Evolutionary conservation across 2,888 invertebrate genomes (phyloP).

Genomic region (Malachius bipustulatus): DNA sequence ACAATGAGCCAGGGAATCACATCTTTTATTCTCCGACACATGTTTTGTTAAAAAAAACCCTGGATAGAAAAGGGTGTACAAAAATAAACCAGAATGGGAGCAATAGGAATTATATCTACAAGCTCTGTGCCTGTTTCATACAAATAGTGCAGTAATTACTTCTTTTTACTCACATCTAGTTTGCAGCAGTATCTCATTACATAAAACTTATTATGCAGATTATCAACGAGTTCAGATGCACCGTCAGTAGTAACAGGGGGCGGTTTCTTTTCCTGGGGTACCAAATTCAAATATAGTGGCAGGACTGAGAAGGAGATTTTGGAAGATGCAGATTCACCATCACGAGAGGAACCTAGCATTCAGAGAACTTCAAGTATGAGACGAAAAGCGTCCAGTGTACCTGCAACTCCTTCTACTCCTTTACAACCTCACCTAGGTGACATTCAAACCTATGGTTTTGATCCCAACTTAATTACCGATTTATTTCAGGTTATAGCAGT

Average conservation of each 20-base stretch:
- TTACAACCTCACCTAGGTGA: conserved; percentile 58
- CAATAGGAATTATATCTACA: too few relatives aligned
- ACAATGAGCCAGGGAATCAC: too few relatives aligned
- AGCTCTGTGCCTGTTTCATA: too few relatives aligned
- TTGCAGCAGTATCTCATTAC: too few relatives aligned
- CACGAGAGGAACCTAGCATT: conserved; percentile 44
- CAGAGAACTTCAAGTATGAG: conserved; percentile 44
- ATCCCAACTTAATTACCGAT: too few relatives aligned
- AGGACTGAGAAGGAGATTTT: conserved; percentile 85
- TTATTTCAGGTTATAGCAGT: conserved; percentile 67
- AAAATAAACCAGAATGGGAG: too few relatives aligned
- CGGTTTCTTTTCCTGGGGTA: conserved; percentile 86
- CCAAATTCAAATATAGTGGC: conserved; percentile 87
- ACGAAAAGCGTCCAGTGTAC: conserved; percentile 76
- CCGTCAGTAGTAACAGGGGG: conserved; percentile 76
- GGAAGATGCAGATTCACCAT: conserved; percentile 61
- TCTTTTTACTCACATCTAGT: too few relatives aligned
- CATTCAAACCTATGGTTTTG: too few relatives aligned
- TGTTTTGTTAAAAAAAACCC: too few relatives aligned
- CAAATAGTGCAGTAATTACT: too few relatives aligned
- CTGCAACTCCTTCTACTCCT: conserved; percentile 77
- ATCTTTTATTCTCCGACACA: too few relatives aligned
- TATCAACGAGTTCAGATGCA: conserved; percentile 77
- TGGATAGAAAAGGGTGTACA: too few relatives aligned
- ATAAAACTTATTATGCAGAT: conserved; percentile 45